Percentiles rank a stretch among this genome's conserved stretches.
phyloP scores from a whole-genome alignment of 2,113 vertebrate genomes.

The Phalacrocorax pelagicus region DNA sequence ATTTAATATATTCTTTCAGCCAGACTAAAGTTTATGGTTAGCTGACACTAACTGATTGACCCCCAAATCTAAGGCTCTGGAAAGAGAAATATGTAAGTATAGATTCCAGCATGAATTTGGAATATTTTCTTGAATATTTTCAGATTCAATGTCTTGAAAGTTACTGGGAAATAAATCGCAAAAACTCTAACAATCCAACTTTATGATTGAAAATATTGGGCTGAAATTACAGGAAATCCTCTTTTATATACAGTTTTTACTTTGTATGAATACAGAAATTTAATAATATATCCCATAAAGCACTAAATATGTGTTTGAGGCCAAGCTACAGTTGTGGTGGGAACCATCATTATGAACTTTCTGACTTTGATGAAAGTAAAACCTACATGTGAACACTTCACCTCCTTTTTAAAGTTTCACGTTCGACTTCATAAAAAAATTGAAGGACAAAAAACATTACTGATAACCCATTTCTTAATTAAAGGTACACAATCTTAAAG shows the following conservation, averaged over 20 bases:
- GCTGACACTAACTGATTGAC: not conserved
- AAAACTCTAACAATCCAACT: not conserved
- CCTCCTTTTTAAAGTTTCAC: not conserved
- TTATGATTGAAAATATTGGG: not conserved
- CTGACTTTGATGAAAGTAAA: not conserved
- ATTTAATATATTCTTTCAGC: not conserved
- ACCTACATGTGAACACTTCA: fast-evolving
- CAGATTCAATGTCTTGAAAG: not conserved
- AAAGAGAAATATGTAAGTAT: not conserved
- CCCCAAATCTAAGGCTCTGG: not conserved
- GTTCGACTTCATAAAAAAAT: not conserved
- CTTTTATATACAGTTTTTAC: not conserved
- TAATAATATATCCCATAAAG: not conserved
- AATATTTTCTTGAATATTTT: not conserved
- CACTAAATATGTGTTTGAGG: not conserved
- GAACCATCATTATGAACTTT: not conserved
- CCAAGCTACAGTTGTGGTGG: not conserved
- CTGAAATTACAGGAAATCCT: not conserved
- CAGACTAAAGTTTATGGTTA: not conserved
- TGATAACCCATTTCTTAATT: not conserved
- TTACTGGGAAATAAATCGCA: not conserved
- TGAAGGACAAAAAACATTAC: fast-evolving
- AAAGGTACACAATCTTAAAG: not conserved
- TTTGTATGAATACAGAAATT: not conserved
- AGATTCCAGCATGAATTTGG: not conserved